phyloP scores from a whole-genome alignment of 2,113 vertebrate species.

The Thinocorus orbignyianus region DNA sequence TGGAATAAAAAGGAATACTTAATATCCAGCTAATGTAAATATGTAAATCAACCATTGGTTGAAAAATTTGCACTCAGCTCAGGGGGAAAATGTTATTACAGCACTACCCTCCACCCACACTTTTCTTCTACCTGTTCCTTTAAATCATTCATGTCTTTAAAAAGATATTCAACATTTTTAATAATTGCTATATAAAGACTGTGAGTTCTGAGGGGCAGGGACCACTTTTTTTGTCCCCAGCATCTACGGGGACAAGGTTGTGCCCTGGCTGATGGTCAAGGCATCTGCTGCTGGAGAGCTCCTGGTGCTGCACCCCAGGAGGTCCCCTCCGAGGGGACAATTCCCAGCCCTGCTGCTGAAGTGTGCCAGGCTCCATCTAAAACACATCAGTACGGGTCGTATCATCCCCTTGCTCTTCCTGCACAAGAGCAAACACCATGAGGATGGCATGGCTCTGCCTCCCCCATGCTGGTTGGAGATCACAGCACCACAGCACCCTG shows the following conservation, averaged over 20 bases:
- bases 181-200: background rate
- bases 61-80: background rate
- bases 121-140: background rate
- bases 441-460: background rate
- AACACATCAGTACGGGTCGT: background rate
- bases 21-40: background rate
- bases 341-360: no score
- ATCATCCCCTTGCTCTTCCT: background rate
- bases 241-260: background rate
- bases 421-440: background rate
- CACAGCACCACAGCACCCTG: background rate
- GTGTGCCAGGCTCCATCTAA: no score
- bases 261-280: background rate
- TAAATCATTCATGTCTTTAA: background rate
- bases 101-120: background rate
- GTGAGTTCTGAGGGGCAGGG: background rate
- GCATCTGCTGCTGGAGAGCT: slow-evolving; percentile 16
- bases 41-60: background rate
- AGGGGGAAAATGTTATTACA: background rate
- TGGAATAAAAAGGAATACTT: background rate
- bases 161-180: background rate
- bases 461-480: background rate
- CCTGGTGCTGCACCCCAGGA: slow-evolving; percentile 10
- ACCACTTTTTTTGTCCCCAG: background rate
- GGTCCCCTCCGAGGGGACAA: background rate